A percentile compares a stretch with the other conserved stretches of the same genome.
These are phyloP conservation scores for Falcunculus frontatus DNA, from an alignment of 2,113 vertebrate species.

Conservation along the genomic window DNA sequence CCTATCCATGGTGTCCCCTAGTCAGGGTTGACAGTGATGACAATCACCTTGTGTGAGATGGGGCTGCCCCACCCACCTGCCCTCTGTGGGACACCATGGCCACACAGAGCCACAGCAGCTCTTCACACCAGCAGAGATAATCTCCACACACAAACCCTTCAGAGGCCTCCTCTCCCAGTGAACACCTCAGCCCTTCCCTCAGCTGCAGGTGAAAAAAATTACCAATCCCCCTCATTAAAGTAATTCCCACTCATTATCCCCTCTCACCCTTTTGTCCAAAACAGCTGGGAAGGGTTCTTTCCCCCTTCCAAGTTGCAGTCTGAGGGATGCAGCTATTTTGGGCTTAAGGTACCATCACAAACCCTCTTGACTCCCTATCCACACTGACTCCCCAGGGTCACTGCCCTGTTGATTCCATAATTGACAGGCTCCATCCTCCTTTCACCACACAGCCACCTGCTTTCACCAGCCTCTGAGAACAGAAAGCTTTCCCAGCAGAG, in stretches of 20 bases:
- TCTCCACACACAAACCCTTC: no score
- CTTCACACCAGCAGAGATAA: rapidly evolving
- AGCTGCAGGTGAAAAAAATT: neutral
- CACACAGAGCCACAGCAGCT: neutral
- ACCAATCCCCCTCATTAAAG: neutral
- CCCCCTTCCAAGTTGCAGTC: neutral
- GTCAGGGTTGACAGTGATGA: neutral
- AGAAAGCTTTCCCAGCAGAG: neutral
- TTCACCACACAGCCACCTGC: neutral
- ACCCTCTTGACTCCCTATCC: neutral
- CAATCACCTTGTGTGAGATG: rapidly evolving
- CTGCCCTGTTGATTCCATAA: neutral
- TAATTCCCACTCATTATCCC: neutral
- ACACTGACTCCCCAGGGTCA: rapidly evolving
- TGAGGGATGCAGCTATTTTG: neutral
- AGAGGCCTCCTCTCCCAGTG: neutral
- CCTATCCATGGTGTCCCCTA: rapidly evolving
- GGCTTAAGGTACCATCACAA: neutral
- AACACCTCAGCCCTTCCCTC: neutral
- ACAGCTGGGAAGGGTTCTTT: neutral
- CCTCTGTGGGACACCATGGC: rapidly evolving
- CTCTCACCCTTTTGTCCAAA: neutral
- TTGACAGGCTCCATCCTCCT: neutral
- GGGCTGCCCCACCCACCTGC: neutral
- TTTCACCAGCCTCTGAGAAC: neutral